Base-by-base conservation (phyloP, 2,797 vertebrate genomes). In the Sebastes vulpes region DNA sequence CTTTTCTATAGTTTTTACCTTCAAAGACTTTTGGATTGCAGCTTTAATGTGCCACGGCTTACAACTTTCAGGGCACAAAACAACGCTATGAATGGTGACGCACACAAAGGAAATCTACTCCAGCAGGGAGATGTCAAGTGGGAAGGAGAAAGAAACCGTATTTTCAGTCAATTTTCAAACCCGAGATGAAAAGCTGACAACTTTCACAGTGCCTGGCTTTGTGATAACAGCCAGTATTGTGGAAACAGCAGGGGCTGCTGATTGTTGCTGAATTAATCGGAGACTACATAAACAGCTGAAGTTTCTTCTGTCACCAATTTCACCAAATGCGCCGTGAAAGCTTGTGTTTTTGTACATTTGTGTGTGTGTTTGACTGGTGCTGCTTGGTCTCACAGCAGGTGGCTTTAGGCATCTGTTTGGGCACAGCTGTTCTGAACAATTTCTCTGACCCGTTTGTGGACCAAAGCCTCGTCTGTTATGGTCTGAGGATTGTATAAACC, bases 381-480 rank as follows among this genome's bases (percentile, higher is more conserved):
- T 76, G 78, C n/a, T 72, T 25, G 21, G 70, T 66, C 16, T 66
- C 16, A 50, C 78, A 75, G 54, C 61, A 18, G 53, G 74, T 31
- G 66, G 72, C 77, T 65, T 80, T 7, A 67, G 73, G 78, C 89
- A 87, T 91, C 84, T 87, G 88, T 77, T 32, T 46, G 23, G 82
- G 26, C 68, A 50, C 90, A 92, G 81, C 84, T 91, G 90, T 26
- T 89, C 31, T 54, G 66, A 56, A 29, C 50, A 8, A 72, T 23
- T 53, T 73, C 65, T 65, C 69, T 21, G 65, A 26, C 38, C 73
- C 7, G 46, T 54, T 48, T 56, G 11, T 57, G 32, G 65, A 60
- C 65, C 31, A 7, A 53, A 83, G 73, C 61, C 31, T 73, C n/a
- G n/a, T 21, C 71, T 65, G 76, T 48, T 57, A 58, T n/a, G 14